phyloP scores from a whole-genome alignment of 2,888 invertebrate species.

The Hirtodrosophila alboralis region DNA sequence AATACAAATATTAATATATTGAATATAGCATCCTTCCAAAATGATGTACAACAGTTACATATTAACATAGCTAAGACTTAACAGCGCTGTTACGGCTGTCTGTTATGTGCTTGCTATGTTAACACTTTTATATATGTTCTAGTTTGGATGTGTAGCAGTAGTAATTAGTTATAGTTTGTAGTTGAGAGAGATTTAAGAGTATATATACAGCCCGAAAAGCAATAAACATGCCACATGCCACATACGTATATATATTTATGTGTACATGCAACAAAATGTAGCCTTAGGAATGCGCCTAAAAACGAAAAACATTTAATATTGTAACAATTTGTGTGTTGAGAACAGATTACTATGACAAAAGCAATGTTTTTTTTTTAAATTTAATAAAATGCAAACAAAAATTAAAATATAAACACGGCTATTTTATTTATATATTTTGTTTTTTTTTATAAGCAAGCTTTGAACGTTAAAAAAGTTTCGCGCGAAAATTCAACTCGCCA shows the following conservation, averaged over 20 bases:
- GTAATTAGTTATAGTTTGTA: no score
- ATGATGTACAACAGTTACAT: no score
- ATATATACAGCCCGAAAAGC: constrained; percentile 12
- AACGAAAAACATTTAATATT: constrained; percentile 19
- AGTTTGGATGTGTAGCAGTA: constrained; percentile 29
- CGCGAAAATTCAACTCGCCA: no score
- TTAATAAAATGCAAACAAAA: constrained; percentile 15
- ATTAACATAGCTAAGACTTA: constrained; percentile 17
- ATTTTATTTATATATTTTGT: no score
- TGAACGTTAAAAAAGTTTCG: no score
- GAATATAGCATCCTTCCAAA: constrained; percentile 2
- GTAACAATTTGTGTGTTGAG: constrained; percentile 39
- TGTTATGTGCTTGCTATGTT: constrained; percentile 28
- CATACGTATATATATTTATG: constrained; percentile 2
- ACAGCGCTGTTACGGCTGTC: no score
- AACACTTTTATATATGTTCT: constrained; percentile 17
- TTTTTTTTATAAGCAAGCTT: no score
- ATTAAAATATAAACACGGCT: constrained; percentile 9
- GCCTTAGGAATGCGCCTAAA: constrained; percentile 65
- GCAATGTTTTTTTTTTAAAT: constrained; percentile 54
- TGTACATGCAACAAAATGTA: constrained; percentile 45
- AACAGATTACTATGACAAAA: constrained; percentile 32
- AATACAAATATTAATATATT: constrained; percentile 16
- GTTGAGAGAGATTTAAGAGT: neutral
- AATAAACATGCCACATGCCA: constrained; percentile 29